These are phyloP conservation scores for Amiota minor DNA, from an alignment of 2,888 invertebrate species.

Conservation along the genomic window DNA sequence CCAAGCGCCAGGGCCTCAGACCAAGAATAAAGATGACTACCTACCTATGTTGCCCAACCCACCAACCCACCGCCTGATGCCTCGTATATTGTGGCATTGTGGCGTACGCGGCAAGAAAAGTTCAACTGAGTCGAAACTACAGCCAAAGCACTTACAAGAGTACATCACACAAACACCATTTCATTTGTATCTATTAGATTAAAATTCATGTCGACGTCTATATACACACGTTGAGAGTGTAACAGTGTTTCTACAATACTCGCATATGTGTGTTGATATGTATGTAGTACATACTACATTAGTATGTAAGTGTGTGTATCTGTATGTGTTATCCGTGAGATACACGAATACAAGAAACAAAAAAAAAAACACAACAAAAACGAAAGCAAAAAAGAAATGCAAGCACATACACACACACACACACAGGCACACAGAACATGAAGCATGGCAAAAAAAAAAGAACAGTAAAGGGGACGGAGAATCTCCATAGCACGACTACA, in stretches of 20 bases:
- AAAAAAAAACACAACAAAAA: not conserved
- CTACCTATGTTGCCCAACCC: conserved; percentile 32
- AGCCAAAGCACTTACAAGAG: conserved; percentile 55
- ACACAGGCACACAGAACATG: conserved; percentile 20
- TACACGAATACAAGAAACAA: conserved; percentile 18
- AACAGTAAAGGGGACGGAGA: conserved; percentile 50
- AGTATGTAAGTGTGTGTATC: conserved; percentile 7
- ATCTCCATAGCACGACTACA: not conserved
- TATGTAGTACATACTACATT: conserved; percentile 18
- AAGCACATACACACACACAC: not conserved
- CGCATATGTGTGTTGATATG: conserved; percentile 18
- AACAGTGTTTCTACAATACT: too few relatives aligned
- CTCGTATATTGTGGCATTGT: not conserved
- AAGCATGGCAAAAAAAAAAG: too few relatives aligned
- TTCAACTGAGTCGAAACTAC: conserved; percentile 34
- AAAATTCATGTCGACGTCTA: conserved; percentile 68
- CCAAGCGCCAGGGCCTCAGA: conserved; percentile 42
- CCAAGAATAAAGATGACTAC: not conserved
- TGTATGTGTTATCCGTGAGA: not conserved
- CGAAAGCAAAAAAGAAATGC: not conserved
- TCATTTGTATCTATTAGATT: conserved; percentile 73
- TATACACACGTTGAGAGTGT: conserved; percentile 30
- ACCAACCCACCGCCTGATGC: conserved; percentile 30
- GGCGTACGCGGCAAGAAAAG: conserved; percentile 37
- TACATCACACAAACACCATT: conserved; percentile 64